Base-by-base conservation (phyloP, 2,888 invertebrate species). In the Diplolepis rosae region DNA sequence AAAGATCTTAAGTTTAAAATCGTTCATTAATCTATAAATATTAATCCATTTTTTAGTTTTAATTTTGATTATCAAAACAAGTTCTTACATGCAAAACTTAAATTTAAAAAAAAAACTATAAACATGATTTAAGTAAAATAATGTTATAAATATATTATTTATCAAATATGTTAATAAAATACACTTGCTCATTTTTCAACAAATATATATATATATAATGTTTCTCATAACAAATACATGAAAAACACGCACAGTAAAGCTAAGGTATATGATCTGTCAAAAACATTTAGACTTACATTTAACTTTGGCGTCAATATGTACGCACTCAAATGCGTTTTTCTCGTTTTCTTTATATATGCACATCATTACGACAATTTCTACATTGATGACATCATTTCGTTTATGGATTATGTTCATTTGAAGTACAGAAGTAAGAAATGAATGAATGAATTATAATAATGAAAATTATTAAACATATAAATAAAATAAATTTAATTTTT, bases 211-310 rank as follows among this genome's bases (percentile, higher is more conserved):
- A 81, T 81, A 77, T 76, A 82, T 83, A 83, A 82, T 81, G 69
- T 76, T 82, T 77, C 74, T 79, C 73, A 77, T 84, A 83, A 84
- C 83, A 84, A 84, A 84, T 80, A 83, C 83, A 84, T 84, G 83
- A 79, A 84, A 84, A 85, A 84, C 77, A 78, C 79, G 80, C 79
- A 81, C 76, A 76, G 76, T 80, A 80, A 82, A 83, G 79, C 78
- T 77, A 71, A 83, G 78, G 77, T 79, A 81, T 72, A 73, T 71
- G 69, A 73, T 80, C 78, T 78, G 82, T 83, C 83, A 80, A 85
- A 84, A 85, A 84, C 70, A 80, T 81, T 79, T 82, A 81, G 75
- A 75, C 77, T 79, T 78, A 77, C 65, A 74, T 75, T 76, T 75
- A 78, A 74, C 77, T 80, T 81, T 77, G 75, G 77, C 75, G 72